Evolutionary conservation across 1,140 invertebrate species (phyloP), one percentile per base, ranked within the genome.

Genomic region (Augochlora pura): DNA sequence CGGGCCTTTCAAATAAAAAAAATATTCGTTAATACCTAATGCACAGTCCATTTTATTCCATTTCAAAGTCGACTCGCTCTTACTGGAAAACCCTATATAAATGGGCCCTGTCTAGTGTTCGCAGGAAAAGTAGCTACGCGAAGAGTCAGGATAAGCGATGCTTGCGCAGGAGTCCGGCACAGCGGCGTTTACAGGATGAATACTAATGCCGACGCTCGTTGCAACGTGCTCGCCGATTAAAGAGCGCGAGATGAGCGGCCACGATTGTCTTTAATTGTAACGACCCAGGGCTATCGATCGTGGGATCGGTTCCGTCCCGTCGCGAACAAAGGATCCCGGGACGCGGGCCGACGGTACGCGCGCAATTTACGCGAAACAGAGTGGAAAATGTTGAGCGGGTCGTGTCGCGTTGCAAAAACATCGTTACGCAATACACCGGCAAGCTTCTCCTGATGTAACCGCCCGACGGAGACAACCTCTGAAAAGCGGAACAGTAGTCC

Each of bases 351-450:
- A 60, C 42, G 64, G 1, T 23, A 16, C 52, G 42, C n/a, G 79
- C 32, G 57, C 54, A 52, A 57, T 82, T 78, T 66, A 66, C 1
- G 59, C 25, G 60, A 81, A 63, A 49, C 59, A 73, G 73, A 72
- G 71, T 57, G 68, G 69, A 79, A 79, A 83, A 74, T 57, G 71
- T 82, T 85, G 81, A 85, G 71, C 46, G 52, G 66, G 39, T 72
- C 60, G 72, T 38, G 66, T 21, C 9, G 16, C 76, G 77, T 88
- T 86, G 83, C 77, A 86, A 82, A 88, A 87, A 86, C 81, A 54
- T 77, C 77, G 73, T 88, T 89, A 81, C 81, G 86, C 72, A 89
- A 88, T 46, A 0, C 21, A 54, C 57, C 46, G 68, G 66, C 77
- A 68, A 32, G 63, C 78, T 78, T 81, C 66, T 86, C 54, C 77